phyloP scores from a whole-genome alignment of 2,113 vertebrate species.

The Pterocles gutturalis region DNA sequence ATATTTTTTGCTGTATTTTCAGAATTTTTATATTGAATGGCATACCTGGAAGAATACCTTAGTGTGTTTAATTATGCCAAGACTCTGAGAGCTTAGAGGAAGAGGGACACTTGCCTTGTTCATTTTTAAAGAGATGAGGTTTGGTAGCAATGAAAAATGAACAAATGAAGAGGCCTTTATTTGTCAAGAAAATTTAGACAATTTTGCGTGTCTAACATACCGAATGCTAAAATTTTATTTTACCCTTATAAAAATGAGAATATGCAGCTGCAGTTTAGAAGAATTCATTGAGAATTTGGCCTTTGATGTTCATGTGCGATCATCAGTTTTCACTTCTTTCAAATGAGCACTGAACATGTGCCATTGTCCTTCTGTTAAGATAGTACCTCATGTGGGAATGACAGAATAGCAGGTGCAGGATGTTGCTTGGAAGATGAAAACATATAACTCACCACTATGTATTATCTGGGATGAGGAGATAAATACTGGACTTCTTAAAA shows the following conservation, averaged over 20 bases:
- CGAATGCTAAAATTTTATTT: neutral
- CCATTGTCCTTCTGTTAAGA: neutral
- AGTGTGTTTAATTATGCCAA: neutral
- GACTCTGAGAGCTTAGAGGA: neutral
- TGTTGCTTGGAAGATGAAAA: neutral
- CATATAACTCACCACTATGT: neutral
- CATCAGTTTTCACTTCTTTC: neutral
- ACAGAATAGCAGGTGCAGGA: neutral
- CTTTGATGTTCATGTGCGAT: neutral
- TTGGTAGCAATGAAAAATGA: neutral
- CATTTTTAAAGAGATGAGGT: neutral
- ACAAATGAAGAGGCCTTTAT: neutral
- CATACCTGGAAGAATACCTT: neutral
- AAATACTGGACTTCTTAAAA: neutral
- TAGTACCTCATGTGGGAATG: fast-evolving
- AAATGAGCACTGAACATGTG: neutral
- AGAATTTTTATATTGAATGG: neutral
- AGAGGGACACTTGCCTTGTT: neutral
- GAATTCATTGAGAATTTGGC: neutral
- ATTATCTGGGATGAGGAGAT: neutral
- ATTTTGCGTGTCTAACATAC: neutral
- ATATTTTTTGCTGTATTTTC: neutral
- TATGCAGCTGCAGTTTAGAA: neutral
- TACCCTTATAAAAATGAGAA: neutral
- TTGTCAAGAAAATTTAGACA: neutral